A percentile compares a stretch with the other conserved stretches of the same genome.
Conservation (phyloP, 2,797 vertebrate genomes). For the Oreortyx pictus region DNA sequence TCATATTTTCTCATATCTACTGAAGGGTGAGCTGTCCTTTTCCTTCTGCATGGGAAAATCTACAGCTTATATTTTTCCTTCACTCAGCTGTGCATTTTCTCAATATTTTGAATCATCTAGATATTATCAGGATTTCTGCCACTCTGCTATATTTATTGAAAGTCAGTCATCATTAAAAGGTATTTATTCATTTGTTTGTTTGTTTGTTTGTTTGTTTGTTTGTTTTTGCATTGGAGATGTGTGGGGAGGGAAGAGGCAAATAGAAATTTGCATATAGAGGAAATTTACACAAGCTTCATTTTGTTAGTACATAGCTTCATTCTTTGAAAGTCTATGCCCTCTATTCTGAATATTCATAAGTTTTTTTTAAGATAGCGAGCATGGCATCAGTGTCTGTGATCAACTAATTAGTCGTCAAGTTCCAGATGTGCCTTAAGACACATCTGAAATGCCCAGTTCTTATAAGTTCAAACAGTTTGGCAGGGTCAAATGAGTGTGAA, state of each 20-base stretch:
- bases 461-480: background rate
- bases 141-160: background rate
- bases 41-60: background rate
- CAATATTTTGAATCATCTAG: background rate
- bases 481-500: background rate
- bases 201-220: background rate
- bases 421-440: background rate
- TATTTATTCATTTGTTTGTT: background rate
- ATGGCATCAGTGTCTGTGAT: background rate
- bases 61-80: background rate
- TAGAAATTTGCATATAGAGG: background rate
- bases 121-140: background rate
- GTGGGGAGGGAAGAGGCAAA: background rate
- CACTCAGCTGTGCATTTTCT: background rate
- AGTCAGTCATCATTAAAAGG: background rate
- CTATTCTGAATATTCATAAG: background rate
- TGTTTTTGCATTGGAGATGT: background rate
- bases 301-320: background rate
- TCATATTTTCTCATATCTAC: background rate
- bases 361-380: background rate
- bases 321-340: background rate
- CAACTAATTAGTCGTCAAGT: background rate
- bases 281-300: background rate
- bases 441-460: background rate
- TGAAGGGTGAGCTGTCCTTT: background rate